Evolutionary conservation across 2,888 invertebrate species (phyloP).

Genomic region (Acrocera orbiculus): DNA sequence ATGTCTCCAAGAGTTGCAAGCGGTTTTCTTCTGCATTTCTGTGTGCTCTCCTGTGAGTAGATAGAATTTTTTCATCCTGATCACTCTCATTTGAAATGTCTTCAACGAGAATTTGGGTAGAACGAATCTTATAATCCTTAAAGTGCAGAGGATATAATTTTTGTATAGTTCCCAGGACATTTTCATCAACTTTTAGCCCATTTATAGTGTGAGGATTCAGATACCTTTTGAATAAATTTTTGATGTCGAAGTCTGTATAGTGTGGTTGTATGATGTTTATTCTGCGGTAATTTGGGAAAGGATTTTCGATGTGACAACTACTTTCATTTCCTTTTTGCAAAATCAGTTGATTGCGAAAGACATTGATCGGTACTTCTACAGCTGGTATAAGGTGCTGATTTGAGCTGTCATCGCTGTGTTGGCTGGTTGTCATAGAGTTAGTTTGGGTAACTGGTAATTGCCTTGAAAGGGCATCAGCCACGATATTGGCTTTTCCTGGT

Average conservation of each 20-base stretch:
- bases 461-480: conserved; percentile 6
- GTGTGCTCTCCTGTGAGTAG: conserved; percentile 8
- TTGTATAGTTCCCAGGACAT: conserved; percentile 1
- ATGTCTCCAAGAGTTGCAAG: background rate
- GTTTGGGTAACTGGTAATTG: background rate
- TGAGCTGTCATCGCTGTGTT: background rate
- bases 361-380: background rate
- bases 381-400: background rate
- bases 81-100: conserved; percentile 6
- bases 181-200: background rate
- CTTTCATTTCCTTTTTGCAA: background rate
- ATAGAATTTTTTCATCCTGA: conserved; percentile 9
- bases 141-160: conserved; percentile 1
- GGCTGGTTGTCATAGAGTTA: background rate
- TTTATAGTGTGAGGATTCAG: conserved; percentile 2
- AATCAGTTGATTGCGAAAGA: background rate
- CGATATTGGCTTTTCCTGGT: conserved; percentile 4
- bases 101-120: conserved; percentile 7
- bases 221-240: conserved; percentile 1
- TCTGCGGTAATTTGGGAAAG: background rate
- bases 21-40: conserved; percentile 8
- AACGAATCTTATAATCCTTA: conserved; percentile 2
- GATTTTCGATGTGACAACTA: background rate
- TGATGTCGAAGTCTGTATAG: background rate
- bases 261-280: background rate